Conservation (phyloP, 2,888 invertebrate genomes). For the Pinctada fucata region DNA sequence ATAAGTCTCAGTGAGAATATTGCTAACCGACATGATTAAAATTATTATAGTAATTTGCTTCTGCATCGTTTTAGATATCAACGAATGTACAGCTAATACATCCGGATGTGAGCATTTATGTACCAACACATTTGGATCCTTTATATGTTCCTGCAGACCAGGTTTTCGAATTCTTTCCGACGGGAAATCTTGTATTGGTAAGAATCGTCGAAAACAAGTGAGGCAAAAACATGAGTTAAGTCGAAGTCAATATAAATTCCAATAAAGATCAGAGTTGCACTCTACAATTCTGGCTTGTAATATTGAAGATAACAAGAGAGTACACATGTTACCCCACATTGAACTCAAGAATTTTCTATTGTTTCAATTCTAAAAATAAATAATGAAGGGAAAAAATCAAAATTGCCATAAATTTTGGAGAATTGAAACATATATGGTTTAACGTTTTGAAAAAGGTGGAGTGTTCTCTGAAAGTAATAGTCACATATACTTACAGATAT, state of each 20-base stretch:
- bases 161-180: constrained; percentile 32
- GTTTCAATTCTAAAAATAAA: no score
- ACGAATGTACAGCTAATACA: constrained; percentile 31
- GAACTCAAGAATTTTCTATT: no score
- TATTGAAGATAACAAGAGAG: no score
- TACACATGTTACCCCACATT: no score
- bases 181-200: constrained; percentile 12
- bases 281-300: no score
- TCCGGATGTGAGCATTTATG: constrained; percentile 35
- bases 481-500: not conserved
- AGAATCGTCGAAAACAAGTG: not conserved
- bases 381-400: not conserved
- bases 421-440: not conserved
- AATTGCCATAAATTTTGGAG: not conserved
- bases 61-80: constrained; percentile 30
- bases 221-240: not conserved
- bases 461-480: not conserved
- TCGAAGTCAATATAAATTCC: not conserved
- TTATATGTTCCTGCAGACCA: constrained; percentile 20
- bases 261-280: no score
- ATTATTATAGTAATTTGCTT: not conserved
- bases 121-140: constrained; percentile 32
- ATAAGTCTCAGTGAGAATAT: no score
- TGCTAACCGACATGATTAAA: no score
- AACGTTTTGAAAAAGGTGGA: no score